Base-by-base conservation (phyloP, 2,113 vertebrate genomes). In the Pao palembangensis region DNA sequence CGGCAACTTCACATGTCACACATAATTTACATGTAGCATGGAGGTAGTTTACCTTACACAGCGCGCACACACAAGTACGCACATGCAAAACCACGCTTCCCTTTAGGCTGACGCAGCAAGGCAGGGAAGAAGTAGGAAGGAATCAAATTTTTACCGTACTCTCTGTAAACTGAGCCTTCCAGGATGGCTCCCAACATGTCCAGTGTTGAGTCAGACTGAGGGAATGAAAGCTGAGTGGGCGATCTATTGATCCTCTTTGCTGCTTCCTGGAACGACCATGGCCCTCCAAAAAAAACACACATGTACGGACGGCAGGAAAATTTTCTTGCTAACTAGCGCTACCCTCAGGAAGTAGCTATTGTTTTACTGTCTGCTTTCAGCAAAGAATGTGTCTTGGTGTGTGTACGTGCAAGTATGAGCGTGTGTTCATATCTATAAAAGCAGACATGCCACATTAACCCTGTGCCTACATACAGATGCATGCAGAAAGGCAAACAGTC, bases 1-100 rank as follows among this genome's bases (percentile, higher is more conserved):
- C 77, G 65, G 80, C 88, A 76, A 91, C 88, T 89, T 91, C 90
- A 90, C 91, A 92, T 92, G 91, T 91, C 93, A 91, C 89, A 88
- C 87, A 82, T 89, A 87, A 93, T 94, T 92, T 91, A 92, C 88
- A 93, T 91, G 88, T 60, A 57, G 82, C 59, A 76, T 88, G 90
- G 86, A 85, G 85, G 85, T 88, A 87, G 87, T 88, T 91, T 84
- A 86, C 86, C 87, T 90, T 73, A 82, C 81, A 62, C 64, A 71
- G 81, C 76, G 73, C 79, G 72, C 79, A 74, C 73, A 69, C 71
- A 80, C 80, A 64, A 54, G 57, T 16, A 58, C 61, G 64, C 60
- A 76, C 81, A 82, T 71, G 83, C 60, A 64, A 60, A 67, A 55
- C 69, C 79, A 84, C 67, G 80, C 78, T 71, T 61, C 48, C 61